Percentiles rank a stretch among this genome's conserved stretches.
Conservation (phyloP, 2,113 vertebrate genomes). For the Ariopsis seemanni region DNA sequence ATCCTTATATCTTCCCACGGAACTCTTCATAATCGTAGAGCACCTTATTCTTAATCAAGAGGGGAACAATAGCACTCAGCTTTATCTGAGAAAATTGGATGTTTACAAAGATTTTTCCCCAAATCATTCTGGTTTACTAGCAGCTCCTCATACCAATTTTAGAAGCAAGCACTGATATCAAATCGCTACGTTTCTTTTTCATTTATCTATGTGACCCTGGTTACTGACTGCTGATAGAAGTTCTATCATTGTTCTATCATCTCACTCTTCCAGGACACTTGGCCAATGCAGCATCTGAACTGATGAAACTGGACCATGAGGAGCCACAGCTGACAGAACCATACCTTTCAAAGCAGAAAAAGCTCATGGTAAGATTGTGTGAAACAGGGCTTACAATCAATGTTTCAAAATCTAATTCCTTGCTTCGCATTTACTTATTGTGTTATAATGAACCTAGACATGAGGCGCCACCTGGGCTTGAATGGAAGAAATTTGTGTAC, state of each 20-base stretch:
- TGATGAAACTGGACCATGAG: slow-evolving; percentile 96
- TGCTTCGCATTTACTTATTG: not conserved
- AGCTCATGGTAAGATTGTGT: slow-evolving; percentile 88
- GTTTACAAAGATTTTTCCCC: not conserved
- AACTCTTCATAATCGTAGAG: not conserved
- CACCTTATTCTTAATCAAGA: not conserved
- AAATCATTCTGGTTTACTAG: not conserved
- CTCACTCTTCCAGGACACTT: slow-evolving; percentile 82
- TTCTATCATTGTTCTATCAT: not conserved
- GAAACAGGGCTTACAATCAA: not conserved
- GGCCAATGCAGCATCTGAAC: slow-evolving; percentile 88
- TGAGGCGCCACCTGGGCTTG: too few relatives aligned
- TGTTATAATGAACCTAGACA: not conserved
- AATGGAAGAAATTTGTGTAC: not conserved
- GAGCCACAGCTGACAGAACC: slow-evolving; percentile 95
- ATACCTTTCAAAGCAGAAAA: slow-evolving; percentile 98
- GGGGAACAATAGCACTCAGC: not conserved
- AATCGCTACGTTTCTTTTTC: not conserved
- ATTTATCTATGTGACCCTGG: not conserved
- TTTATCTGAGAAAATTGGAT: not conserved
- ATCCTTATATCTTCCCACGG: not conserved
- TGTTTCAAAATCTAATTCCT: not conserved
- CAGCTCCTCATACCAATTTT: not conserved
- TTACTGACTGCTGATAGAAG: not conserved
- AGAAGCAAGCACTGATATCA: not conserved